Conservation (phyloP, 2,113 vertebrate species). For the Hypanus sabinus region DNA sequence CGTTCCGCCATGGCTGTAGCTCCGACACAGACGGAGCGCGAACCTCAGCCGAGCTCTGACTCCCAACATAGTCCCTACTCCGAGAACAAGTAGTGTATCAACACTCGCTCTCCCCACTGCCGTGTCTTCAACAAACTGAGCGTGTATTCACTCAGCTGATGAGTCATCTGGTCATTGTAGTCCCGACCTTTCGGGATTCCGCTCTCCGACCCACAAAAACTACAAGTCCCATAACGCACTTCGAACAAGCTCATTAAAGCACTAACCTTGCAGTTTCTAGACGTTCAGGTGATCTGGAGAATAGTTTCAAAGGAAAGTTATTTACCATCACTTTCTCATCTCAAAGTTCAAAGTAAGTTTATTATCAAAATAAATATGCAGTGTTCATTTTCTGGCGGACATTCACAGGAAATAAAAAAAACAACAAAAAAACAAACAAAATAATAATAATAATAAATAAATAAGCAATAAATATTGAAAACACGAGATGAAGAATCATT, state of each 20-base stretch:
- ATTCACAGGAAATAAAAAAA: no score
- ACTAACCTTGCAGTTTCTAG: background rate
- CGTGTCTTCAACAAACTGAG: background rate
- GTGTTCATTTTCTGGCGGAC: no score
- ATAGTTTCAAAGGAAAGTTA: no score
- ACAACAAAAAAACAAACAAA: no score
- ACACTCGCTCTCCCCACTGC: background rate
- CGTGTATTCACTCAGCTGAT: background rate
- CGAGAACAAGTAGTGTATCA: background rate
- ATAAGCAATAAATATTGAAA: no score
- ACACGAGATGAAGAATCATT: no score
- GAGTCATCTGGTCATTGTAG: background rate
- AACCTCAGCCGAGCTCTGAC: background rate
- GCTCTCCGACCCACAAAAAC: background rate
- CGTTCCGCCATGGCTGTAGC: background rate
- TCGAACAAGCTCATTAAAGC: background rate
- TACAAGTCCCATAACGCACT: background rate
- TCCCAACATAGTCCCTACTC: background rate
- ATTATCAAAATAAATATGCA: no score
- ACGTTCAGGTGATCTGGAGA: background rate
- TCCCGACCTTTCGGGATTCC: background rate
- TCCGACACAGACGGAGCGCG: background rate
- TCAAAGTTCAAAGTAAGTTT: no score
- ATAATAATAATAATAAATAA: no score
- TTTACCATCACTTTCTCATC: no score